Conservation (phyloP, 2,888 invertebrate species). For the Eumerus sabulonum region DNA sequence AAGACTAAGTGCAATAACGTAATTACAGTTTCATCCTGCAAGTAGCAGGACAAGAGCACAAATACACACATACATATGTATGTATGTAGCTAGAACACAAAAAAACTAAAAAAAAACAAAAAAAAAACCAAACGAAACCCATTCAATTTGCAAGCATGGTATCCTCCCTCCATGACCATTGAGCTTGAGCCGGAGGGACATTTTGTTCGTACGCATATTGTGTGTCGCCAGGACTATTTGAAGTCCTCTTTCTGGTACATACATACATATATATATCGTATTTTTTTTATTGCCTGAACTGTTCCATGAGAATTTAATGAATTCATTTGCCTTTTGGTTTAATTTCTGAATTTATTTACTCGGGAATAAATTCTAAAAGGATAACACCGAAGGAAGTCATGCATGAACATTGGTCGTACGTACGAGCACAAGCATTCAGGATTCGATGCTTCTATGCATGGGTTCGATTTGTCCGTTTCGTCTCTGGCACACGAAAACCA, state of each 20-base stretch:
- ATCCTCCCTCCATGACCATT: constrained; percentile 14
- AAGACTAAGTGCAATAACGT: constrained; percentile 44
- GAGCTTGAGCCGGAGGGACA: not conserved
- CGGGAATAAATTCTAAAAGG: constrained; percentile 66
- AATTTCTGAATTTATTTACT: constrained; percentile 67
- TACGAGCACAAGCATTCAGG: not conserved
- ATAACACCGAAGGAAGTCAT: constrained; percentile 63
- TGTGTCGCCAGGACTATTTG: constrained; percentile 30
- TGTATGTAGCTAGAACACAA: too few relatives aligned
- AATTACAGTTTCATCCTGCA: constrained; percentile 52
- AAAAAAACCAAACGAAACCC: constrained; percentile 2
- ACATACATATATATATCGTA: too few relatives aligned
- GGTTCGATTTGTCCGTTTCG: not conserved
- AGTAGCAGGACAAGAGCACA: not conserved
- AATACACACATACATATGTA: too few relatives aligned
- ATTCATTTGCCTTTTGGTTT: constrained; percentile 64
- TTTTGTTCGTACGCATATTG: constrained; percentile 17
- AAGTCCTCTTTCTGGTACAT: not conserved
- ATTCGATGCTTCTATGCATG: constrained; percentile 34
- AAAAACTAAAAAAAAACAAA: too few relatives aligned
- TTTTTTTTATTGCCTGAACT: constrained; percentile 34
- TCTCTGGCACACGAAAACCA: constrained; percentile 10
- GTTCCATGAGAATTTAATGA: constrained; percentile 58
- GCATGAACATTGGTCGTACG: constrained; percentile 57
- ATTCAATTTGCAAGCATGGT: constrained; percentile 44